Conservation (phyloP, 2,113 vertebrate genomes). For the Ginglymostoma cirratum region DNA sequence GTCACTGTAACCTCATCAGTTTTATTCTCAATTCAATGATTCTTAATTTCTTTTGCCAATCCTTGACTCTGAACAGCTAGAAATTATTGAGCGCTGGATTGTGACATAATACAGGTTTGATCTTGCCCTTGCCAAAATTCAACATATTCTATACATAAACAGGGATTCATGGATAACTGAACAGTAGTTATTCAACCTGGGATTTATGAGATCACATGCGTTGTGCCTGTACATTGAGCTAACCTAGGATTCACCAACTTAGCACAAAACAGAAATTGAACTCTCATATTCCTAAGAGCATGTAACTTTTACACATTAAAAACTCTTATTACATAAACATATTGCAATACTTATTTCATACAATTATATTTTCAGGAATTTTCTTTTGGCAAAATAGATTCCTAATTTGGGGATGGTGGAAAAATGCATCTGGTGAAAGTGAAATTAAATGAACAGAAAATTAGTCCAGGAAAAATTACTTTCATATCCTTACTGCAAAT, state of each 20-base stretch:
- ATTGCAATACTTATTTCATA: background rate
- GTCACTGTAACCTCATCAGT: background rate
- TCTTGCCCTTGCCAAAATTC: background rate
- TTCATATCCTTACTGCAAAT: background rate
- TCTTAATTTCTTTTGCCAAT: background rate
- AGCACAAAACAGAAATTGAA: background rate
- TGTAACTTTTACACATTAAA: background rate
- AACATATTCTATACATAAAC: background rate
- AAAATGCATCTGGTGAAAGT: too few species aligned
- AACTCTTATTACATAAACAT: background rate
- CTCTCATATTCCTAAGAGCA: background rate
- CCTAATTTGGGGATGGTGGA: background rate
- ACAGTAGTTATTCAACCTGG: background rate
- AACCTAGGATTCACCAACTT: background rate
- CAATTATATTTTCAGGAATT: background rate
- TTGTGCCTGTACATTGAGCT: background rate
- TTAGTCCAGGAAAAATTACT: background rate
- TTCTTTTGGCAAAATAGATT: background rate
- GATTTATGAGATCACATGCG: background rate
- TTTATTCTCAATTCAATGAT: background rate
- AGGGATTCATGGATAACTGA: background rate
- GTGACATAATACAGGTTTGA: background rate
- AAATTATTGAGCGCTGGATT: background rate
- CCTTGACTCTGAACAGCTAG: background rate
- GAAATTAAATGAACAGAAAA: background rate